These are phyloP conservation scores for Antitype chi DNA, from an alignment of 2,888 invertebrate genomes.

Conservation along the genomic window DNA sequence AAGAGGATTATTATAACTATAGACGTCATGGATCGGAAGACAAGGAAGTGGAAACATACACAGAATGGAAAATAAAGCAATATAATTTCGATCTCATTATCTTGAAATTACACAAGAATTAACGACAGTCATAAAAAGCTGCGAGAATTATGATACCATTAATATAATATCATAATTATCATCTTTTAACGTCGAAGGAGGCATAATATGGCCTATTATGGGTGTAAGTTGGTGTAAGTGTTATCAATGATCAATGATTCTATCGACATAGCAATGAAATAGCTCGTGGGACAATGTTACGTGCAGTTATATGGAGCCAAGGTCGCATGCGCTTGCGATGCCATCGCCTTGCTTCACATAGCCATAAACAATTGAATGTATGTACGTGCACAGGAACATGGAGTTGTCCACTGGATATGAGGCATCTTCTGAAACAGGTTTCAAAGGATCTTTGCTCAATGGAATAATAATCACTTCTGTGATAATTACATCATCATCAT, in stretches of 20 bases:
- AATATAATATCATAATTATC: conserved; percentile 8
- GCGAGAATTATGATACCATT: background rate
- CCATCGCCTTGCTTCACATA: conserved; percentile 61
- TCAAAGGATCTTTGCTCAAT: background rate
- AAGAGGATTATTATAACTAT: too few relatives aligned
- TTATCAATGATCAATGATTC: conserved; percentile 72
- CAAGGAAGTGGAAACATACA: too few relatives aligned
- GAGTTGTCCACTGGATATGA: conserved; percentile 7
- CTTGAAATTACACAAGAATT: background rate
- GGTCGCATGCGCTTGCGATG: conserved; percentile 76
- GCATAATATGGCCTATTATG: conserved; percentile 21
- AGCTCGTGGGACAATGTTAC: conserved; percentile 79
- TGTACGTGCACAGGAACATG: conserved; percentile 18
- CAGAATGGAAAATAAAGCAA: background rate
- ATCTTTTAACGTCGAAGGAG: conserved; percentile 3
- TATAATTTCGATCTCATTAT: too few relatives aligned
- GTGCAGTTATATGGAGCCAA: conserved; percentile 79
- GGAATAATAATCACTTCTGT: background rate
- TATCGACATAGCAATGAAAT: conserved; percentile 69
- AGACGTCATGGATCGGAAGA: background rate
- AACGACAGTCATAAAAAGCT: background rate
- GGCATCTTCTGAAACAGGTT: background rate
- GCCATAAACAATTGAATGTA: conserved; percentile 22
- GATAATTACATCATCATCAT: background rate
- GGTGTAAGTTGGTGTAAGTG: conserved; percentile 32